Evolutionary conservation across 2,113 vertebrate species (phyloP).

Genomic region (Rhodinocichla rosea): DNA sequence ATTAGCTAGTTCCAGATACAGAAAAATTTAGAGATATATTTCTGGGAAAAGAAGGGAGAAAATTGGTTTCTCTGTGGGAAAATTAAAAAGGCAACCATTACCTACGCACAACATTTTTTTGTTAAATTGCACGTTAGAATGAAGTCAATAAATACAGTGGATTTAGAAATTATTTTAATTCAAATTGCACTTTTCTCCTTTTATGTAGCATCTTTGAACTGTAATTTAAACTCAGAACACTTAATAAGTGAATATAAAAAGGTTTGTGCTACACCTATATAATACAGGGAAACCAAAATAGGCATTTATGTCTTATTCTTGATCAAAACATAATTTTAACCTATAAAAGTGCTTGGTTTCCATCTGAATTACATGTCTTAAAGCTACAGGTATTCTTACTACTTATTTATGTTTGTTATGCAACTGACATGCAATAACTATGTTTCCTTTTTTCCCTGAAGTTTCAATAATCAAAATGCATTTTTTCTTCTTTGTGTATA

Average conservation of each 20-base stretch:
- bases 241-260: neutral
- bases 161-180: neutral
- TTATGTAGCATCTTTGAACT: neutral
- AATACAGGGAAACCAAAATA: neutral
- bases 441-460: neutral
- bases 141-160: neutral
- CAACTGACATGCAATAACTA: neutral
- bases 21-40: neutral
- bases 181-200: neutral
- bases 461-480: neutral
- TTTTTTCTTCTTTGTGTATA: neutral
- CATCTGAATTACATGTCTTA: neutral
- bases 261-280: rapidly evolving
- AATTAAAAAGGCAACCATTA: neutral
- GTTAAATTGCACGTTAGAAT: neutral
- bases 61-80: neutral
- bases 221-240: neutral
- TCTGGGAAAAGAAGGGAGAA: neutral
- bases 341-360: neutral
- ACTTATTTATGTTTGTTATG: neutral
- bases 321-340: neutral
- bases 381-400: neutral
- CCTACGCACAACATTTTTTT: neutral
- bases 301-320: neutral
- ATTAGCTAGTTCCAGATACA: neutral